Evolutionary conservation across 2,888 invertebrate genomes (phyloP).

Genomic region (Acrocera orbiculus): DNA sequence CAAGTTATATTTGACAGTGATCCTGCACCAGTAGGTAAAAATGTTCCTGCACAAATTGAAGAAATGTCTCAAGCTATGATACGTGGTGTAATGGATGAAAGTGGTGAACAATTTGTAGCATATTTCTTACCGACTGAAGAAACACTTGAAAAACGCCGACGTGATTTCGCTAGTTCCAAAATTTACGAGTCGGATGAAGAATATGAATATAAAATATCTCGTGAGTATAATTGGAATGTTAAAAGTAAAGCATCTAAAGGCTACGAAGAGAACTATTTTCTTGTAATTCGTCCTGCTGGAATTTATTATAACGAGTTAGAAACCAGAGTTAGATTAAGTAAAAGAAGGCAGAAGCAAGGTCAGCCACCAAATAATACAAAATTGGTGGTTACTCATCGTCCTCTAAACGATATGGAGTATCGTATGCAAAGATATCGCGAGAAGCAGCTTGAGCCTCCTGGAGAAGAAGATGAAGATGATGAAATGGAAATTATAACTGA

Average conservation of each 20-base stretch:
- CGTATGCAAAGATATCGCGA: constrained; percentile 73
- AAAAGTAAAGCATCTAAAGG: constrained; percentile 91
- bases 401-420: constrained; percentile 68
- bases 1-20: constrained; percentile 97
- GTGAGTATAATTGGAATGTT: constrained; percentile 99
- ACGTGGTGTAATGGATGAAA: constrained; percentile 97
- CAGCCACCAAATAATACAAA: constrained; percentile 35
- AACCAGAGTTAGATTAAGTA: constrained; percentile 85
- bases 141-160: constrained; percentile 72
- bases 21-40: constrained; percentile 79
- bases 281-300: constrained; percentile 76
- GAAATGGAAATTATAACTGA: constrained; percentile 35
- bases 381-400: constrained; percentile 77
- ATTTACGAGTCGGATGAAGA: constrained; percentile 79
- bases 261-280: constrained; percentile 94
- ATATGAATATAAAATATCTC: constrained; percentile 92
- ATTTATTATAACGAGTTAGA: constrained; percentile 92
- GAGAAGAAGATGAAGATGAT: constrained; percentile 50
- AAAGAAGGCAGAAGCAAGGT: constrained; percentile 65
- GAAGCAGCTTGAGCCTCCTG: constrained; percentile 72
- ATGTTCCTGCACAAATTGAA: constrained; percentile 76
- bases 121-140: constrained; percentile 93
- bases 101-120: constrained; percentile 96
- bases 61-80: constrained; percentile 99
- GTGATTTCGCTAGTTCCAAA: constrained; percentile 55